phyloP scores from a whole-genome alignment of 2,888 invertebrate species.

The Parnassius smintheus region DNA sequence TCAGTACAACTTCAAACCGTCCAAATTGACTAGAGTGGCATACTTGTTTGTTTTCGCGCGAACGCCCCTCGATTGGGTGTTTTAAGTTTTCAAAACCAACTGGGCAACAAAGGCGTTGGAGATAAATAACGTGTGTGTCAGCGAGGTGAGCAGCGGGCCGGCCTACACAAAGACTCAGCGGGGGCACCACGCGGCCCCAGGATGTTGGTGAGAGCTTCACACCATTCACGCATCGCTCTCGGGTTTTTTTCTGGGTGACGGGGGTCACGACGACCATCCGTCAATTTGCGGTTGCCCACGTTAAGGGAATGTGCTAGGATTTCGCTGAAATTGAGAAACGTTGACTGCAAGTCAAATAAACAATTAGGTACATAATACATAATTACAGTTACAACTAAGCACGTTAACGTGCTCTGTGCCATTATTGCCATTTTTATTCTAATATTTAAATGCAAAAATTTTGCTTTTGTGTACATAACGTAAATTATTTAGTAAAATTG shows the following conservation, averaged over 20 bases:
- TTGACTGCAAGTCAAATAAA: no score
- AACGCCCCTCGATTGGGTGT: slow-evolving; percentile 23
- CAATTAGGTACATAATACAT: no score
- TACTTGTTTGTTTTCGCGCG: slow-evolving; percentile 36
- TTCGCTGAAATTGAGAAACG: slow-evolving; percentile 1
- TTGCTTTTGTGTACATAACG: no score
- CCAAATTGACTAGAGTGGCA: slow-evolving; percentile 25
- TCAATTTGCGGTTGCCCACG: slow-evolving; percentile 35
- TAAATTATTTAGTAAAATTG: no score
- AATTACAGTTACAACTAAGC: no score
- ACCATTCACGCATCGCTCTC: slow-evolving; percentile 61
- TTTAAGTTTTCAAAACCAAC: slow-evolving; percentile 31
- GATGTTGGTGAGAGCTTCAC: slow-evolving; percentile 64
- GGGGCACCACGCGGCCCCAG: slow-evolving; percentile 45
- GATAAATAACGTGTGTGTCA: slow-evolving; percentile 42
- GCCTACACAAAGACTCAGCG: slow-evolving; percentile 59
- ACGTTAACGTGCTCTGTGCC: no score
- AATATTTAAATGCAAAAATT: no score
- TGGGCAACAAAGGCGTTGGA: slow-evolving; percentile 39
- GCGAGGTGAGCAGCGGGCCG: slow-evolving; percentile 39
- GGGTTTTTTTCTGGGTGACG: slow-evolving; percentile 52
- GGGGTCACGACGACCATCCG: slow-evolving; percentile 60
- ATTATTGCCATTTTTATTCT: no score
- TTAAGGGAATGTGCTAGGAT: slow-evolving; percentile 15
- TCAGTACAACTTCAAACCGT: slow-evolving; percentile 7